Evolutionary conservation across 2,888 invertebrate species (phyloP), one percentile per base, ranked within the genome.

Genomic region (Bombyx huttoni): DNA sequence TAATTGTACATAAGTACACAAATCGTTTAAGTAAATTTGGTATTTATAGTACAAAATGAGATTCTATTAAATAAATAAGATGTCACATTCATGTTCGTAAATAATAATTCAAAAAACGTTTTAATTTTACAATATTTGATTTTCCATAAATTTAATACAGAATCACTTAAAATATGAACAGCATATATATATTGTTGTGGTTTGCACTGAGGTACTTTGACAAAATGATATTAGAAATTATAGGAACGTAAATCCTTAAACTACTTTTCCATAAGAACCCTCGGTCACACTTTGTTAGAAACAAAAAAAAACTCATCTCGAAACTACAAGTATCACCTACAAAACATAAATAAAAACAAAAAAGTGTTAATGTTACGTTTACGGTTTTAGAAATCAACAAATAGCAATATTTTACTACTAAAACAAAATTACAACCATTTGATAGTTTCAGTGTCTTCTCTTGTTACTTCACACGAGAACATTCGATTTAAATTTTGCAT

Each of bases 171-270:
- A 24, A 24, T 24, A 24, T 24, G 24, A 24, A 24, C 24, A 5
- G 24, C 24, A 24, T 24, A 3, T 24, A 24, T 24, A 3, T 24
- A 5, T 24, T 24, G 24, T 24, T 24, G 24, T 5, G 5, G 24
- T 40, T 40, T 40, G 62, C 62, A 68, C 66, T 63, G 68, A 67
- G 73, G 73, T 73, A 72, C 73, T 69, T 60, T 52, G 60, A 65
- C 68, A 69, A 67, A 67, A 73, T 69, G 57, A 58, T 66, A 65
- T 68, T 63, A 65, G 63, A 60, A 73, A 70, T 62, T 72, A 80
- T 82, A 85, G 84, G 84, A 85, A 85, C 84, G 73, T 69, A 72
- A 69, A 70, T 63, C 63, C 75, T 78, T 76, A 77, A 33, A 33
- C 52, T 52, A 52, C 40, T 40, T 40, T 40, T 40, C 40, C 40